A percentile compares a stretch with the other conserved stretches of the same genome.
phyloP scores from a whole-genome alignment of 2,797 vertebrate species.

The Phoebastria nigripes region DNA sequence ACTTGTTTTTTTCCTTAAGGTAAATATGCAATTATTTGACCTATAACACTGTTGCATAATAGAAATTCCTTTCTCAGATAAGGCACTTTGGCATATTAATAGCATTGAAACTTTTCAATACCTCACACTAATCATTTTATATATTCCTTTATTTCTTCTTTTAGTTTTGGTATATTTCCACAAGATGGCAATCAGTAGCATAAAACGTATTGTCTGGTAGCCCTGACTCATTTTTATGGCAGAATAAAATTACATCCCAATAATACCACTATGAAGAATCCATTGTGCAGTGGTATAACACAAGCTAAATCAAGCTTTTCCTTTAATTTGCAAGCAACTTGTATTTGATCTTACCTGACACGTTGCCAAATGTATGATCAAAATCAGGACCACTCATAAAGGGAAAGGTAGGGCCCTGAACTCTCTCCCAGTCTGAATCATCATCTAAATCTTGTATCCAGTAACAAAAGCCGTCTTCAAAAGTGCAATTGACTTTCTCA shows the following conservation, averaged over 20 bases:
- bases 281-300: neutral
- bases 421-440: slow-evolving; percentile 81
- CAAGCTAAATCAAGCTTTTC: neutral
- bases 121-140: neutral
- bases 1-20: neutral
- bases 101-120: neutral
- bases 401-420: slow-evolving; percentile 71
- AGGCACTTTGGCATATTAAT: neutral
- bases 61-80: neutral
- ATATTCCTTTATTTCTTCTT: neutral
- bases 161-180: neutral
- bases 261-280: neutral
- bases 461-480: slow-evolving; percentile 87
- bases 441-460: slow-evolving; percentile 83
- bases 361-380: slow-evolving; percentile 87
- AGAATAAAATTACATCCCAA: neutral
- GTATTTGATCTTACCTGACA: slow-evolving; percentile 74
- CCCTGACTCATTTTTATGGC: neutral
- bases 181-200: neutral
- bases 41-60: neutral
- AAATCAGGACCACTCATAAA: slow-evolving; percentile 78
- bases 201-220: neutral
- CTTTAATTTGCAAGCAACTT: neutral
- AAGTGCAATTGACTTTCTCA: slow-evolving; percentile 84
- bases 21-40: neutral